phyloP scores from a whole-genome alignment of 2,113 vertebrate species.

The Centropristis striata region DNA sequence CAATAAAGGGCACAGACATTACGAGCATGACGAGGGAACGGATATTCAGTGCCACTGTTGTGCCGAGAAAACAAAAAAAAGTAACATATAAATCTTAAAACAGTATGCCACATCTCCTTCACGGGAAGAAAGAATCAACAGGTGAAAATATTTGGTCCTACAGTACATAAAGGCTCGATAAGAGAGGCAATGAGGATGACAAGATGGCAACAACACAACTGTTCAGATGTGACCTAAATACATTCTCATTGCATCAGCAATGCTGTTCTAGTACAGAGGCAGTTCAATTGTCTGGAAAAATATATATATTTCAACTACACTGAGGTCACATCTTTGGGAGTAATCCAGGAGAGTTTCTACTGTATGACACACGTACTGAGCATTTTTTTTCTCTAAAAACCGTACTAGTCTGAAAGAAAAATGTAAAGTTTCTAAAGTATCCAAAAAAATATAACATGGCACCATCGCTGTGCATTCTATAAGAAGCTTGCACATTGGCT shows the following conservation, averaged over 20 bases:
- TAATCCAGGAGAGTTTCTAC: conserved; percentile 51
- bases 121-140: neutral
- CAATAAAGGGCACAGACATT: neutral
- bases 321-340: conserved; percentile 74
- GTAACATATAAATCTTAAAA: conserved; percentile 12
- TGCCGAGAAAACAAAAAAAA: conserved; percentile 24
- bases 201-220: conserved; percentile 53
- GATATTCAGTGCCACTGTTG: conserved; percentile 32
- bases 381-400: neutral
- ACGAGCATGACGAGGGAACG: conserved; percentile 9
- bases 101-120: neutral
- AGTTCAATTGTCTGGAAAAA: conserved; percentile 71
- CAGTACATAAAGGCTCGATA: conserved; percentile 52
- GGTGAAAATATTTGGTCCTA: conserved; percentile 61
- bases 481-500: conserved; percentile 36
- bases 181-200: conserved; percentile 51
- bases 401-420: conserved; percentile 24
- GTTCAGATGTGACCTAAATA: conserved; percentile 75
- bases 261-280: conserved; percentile 72
- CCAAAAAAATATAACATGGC: conserved; percentile 54
- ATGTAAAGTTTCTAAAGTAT: conserved; percentile 36
- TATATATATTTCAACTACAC: conserved; percentile 58
- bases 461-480: conserved; percentile 36
- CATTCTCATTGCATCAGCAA: conserved; percentile 80
- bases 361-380: conserved; percentile 17